Evolutionary conservation across 1,140 invertebrate species (phyloP).

Genomic region (Zaprionus gabonicus): DNA sequence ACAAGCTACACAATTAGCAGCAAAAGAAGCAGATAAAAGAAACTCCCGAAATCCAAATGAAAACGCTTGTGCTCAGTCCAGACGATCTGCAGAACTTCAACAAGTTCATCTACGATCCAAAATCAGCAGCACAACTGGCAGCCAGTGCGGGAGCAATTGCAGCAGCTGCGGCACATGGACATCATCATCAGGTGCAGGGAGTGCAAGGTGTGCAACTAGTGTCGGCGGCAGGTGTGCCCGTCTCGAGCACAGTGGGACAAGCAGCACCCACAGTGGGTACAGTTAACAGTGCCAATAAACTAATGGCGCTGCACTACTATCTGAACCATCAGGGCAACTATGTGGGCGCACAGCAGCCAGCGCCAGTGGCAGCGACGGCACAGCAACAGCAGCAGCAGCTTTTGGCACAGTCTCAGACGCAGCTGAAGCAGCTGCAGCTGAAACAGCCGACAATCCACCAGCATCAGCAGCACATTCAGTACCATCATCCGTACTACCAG

Average conservation of each 20-base stretch:
- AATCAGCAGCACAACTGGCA: conserved; percentile 72
- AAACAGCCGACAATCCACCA: conserved; percentile 81
- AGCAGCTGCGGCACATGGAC: conserved; percentile 61
- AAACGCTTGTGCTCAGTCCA: conserved; percentile 75
- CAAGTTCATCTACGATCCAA: conserved; percentile 82
- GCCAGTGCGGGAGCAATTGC: conserved; percentile 73
- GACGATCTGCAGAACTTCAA: conserved; percentile 81
- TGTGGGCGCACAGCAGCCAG: conserved; percentile 42
- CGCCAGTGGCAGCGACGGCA: conserved; percentile 36
- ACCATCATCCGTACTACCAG: conserved; percentile 80
- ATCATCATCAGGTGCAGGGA: conserved; percentile 26
- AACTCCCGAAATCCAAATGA: conserved; percentile 65
- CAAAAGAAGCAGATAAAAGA: background rate
- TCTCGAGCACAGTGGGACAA: conserved; percentile 5
- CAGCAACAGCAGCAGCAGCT: conserved; percentile 61
- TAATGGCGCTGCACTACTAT: conserved; percentile 83
- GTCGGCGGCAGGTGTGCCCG: conserved; percentile 32
- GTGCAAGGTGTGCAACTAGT: conserved; percentile 58
- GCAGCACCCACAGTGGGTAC: conserved; percentile 49
- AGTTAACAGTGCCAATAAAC: conserved; percentile 57
- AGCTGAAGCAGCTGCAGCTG: conserved; percentile 76
- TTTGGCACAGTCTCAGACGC: conserved; percentile 72
- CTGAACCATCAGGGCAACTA: conserved; percentile 77
- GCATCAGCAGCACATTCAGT: conserved; percentile 76
- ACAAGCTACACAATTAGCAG: conserved; percentile 25